Conservation (phyloP, 2,797 vertebrate genomes). For the Propithecus deckenii region DNA sequence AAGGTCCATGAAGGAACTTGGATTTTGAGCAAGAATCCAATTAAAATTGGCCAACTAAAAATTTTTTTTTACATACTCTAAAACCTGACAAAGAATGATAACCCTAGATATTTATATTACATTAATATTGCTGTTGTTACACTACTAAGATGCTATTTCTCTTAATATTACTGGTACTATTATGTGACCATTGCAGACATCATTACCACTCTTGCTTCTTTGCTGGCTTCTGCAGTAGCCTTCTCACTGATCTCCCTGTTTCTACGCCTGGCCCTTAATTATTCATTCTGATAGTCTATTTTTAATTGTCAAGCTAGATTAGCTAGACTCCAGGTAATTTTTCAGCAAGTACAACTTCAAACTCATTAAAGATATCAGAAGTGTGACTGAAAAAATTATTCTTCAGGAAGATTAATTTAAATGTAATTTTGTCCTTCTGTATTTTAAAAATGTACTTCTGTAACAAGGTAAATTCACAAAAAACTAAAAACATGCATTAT, state of each 20-base stretch:
- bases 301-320: neutral
- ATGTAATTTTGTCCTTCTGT: neutral
- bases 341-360: neutral
- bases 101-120: neutral
- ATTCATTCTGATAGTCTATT: neutral
- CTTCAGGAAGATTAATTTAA: neutral
- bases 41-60: neutral
- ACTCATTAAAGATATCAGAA: neutral
- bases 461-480: neutral
- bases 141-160: neutral
- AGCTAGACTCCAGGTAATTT: neutral
- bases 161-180: neutral
- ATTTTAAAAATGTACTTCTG: neutral
- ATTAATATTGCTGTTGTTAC: neutral
- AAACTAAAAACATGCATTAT: neutral
- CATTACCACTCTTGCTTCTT: neutral
- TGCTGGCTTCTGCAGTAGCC: neutral
- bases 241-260: neutral
- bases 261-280: neutral
- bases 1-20: neutral
- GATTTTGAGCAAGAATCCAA: neutral
- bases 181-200: fast-evolving
- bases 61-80: neutral
- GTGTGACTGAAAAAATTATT: neutral
- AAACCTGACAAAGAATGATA: neutral